phyloP scores from a whole-genome alignment of 2,797 vertebrate genomes.

The Sebastiscus albofasciatus region DNA sequence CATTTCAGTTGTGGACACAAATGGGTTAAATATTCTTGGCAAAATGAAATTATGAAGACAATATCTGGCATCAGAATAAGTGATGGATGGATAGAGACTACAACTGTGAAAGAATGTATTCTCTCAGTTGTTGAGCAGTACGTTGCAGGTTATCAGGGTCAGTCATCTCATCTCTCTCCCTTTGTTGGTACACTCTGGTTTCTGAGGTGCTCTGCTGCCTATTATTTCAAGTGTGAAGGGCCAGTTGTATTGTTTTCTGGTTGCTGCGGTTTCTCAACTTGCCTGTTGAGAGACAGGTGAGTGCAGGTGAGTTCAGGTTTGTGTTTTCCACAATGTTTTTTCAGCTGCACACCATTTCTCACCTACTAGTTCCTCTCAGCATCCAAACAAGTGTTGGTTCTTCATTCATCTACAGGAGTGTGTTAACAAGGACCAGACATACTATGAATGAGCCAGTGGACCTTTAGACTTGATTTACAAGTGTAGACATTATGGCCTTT shows the following conservation, averaged over 20 bases:
- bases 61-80: neutral
- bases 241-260: neutral
- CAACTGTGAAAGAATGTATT: neutral
- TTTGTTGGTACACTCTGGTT: neutral
- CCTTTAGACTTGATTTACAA: neutral
- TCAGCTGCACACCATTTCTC: neutral
- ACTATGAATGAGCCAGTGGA: neutral
- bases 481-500: neutral
- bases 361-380: neutral
- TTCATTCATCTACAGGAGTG: neutral
- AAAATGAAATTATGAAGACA: neutral
- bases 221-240: slow-evolving; percentile 1
- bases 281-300: neutral
- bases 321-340: neutral
- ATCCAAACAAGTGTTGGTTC: neutral
- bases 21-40: neutral
- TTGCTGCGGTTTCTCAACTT: neutral
- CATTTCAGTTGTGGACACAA: too few species aligned
- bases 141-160: neutral
- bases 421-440: neutral
- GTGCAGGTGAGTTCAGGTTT: neutral
- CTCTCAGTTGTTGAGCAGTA: neutral
- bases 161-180: neutral
- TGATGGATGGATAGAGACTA: neutral
- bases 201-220: neutral